Conservation (phyloP, 2,888 invertebrate species). For the Rhopalosiphum nymphaeae region DNA sequence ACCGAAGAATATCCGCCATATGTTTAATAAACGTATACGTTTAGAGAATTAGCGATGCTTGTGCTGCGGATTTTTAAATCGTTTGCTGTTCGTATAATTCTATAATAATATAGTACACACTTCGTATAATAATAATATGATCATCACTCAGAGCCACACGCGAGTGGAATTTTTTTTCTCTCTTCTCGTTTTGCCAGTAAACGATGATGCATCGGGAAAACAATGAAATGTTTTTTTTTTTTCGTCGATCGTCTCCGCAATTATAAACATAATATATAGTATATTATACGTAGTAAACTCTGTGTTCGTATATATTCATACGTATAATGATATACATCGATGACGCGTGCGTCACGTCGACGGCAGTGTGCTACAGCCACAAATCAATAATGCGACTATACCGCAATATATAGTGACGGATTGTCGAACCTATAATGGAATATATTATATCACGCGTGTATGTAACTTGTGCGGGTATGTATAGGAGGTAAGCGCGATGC, state of each 20-base stretch:
- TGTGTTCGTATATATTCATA: not conserved
- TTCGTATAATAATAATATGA: not conserved
- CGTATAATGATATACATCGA: not conserved
- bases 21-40: not conserved
- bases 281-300: not conserved
- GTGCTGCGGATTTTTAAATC: not conserved
- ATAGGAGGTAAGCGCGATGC: not conserved
- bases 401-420: constrained; percentile 6
- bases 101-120: not conserved
- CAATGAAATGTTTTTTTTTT: constrained; percentile 12
- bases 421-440: constrained; percentile 8
- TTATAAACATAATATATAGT: not conserved
- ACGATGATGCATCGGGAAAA: not conserved
- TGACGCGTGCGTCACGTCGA: not conserved
- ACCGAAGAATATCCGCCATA: not conserved
- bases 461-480: not conserved
- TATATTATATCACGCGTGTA: not conserved
- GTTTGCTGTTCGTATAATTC: not conserved
- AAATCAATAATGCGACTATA: constrained; percentile 11
- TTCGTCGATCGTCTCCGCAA: not conserved
- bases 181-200: not conserved
- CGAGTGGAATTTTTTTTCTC: not conserved
- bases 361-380: not conserved
- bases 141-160: not conserved
- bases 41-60: not conserved